Base-by-base conservation (phyloP, 2,888 invertebrate species). In the Acholoe squamosa region DNA sequence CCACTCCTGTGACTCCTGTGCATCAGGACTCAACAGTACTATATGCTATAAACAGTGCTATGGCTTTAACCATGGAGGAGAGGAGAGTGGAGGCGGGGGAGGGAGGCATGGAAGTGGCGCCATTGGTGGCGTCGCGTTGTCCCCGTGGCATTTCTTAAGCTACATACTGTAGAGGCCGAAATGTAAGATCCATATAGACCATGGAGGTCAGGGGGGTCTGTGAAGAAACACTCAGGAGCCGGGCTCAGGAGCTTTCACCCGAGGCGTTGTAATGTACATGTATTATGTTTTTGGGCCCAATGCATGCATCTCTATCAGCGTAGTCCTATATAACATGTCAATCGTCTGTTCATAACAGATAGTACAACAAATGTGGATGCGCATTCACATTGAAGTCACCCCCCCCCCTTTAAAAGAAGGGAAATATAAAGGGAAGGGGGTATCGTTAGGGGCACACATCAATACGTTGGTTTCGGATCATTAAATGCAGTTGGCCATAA, bases 101-200 rank as follows among this genome's bases (percentile, higher is more conserved):
- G 14, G 71, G 71, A 1, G 61, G 61, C 5, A 61, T 61, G 61
- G 71, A n/a, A 16, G 71, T 71, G 71, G 71, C 71, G 71, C 71
- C 71, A 71, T 3, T 22, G 28, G 25, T 71, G 71, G 71, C 71
- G 71, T 71, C 71, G 31, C 71, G 14, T 14, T 28, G 71, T 71
- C 71, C 71, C 28, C 71, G 28, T 16, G 28, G 71, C 31, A 25
- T 71, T 28, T 28, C 71, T 71, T 71, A 71, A 71, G 71, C 71
- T 71, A 71, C 28, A 71, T 28, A 25, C n/a, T 28, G 71, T 28
- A 71, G 14, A 28, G 71, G 71, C 71, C 71, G 71, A 71, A 71
- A 71, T 71, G 71, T 71, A 71, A 71, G 71, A 71, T 71, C 71
- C 71, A 71, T 71, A 71, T 25, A 71, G 71, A 71, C 71, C 71